A percentile compares a stretch with the other conserved stretches of the same genome.
Evolutionary conservation across 2,113 vertebrate genomes (phyloP).

Genomic region (Sus scrofa): DNA sequence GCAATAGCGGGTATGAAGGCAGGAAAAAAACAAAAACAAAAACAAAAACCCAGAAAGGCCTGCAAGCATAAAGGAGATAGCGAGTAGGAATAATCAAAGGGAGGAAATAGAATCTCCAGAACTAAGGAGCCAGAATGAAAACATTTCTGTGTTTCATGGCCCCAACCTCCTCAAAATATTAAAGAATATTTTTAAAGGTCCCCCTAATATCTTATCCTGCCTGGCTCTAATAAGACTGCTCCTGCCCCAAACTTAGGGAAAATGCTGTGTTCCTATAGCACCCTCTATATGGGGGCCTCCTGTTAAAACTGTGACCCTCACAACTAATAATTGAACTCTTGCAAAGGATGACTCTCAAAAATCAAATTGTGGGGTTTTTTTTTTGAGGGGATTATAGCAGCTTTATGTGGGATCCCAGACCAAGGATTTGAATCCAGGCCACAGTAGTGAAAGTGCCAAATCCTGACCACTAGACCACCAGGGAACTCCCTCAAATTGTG

Average conservation of each 20-base stretch:
- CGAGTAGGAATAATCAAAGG: background rate
- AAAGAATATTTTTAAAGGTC: background rate
- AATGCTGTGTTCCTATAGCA: background rate
- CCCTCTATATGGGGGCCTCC: background rate
- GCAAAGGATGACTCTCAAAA: background rate
- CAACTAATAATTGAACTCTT: background rate
- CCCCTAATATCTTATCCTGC: background rate
- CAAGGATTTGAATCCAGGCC: no score
- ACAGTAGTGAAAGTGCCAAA: no score
- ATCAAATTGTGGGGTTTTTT: background rate
- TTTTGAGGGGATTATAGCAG: no score
- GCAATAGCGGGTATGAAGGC: background rate
- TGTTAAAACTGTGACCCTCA: background rate
- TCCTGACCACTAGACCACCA: no score
- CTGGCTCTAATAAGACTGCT: background rate
- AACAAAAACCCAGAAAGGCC: background rate
- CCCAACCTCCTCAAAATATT: background rate
- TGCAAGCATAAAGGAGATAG: background rate
- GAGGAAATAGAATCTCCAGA: background rate
- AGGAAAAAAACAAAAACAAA: background rate
- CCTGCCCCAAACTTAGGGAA: background rate
- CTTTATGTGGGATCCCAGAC: no score
- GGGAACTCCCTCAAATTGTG: background rate
- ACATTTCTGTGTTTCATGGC: background rate
- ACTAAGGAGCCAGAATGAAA: background rate